Evolutionary conservation across 2,888 invertebrate genomes (phyloP), one percentile per base, ranked within the genome.

Genomic region (Drosophila imparisetae): DNA sequence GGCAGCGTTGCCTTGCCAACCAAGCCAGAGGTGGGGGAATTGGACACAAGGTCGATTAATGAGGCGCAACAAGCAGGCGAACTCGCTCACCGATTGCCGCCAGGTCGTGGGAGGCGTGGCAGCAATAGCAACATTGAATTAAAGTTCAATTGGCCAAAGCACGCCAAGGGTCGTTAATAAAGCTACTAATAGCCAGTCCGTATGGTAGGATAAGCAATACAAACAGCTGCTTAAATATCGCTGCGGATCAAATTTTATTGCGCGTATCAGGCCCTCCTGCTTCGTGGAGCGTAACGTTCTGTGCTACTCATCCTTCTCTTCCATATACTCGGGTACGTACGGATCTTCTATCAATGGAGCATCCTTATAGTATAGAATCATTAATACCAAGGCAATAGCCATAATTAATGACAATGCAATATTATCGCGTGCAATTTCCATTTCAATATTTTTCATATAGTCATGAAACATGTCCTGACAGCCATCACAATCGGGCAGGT

Each of bases 61-160:
- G 85, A 82, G 76, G 76, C 87, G 77, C 81, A 85, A 82, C 80
- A 83, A 80, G 76, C 66, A 54, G 48, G n/a, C 66, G 52, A 42
- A 63, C 61, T 42, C 50, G 32, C 63, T 52, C 48, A 52, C 53
- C 49, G 7, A n/a, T 32, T 30, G 21, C 27, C 36, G 27, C 2
- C 48, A 59, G 45, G 54, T 45, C 49, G 10, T 5, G 7, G 24
- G 48, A 54, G 66, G 64, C 70, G 59, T 79, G 62, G 60, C 45
- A 63, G 36, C 36, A 61, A 72, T 45, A 45, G 45, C 38, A 29
- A 13, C 78, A 65, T 80, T 83, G 71, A 72, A 86, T 81, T 86
- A 76, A 83, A 86, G 83, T 83, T 83, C 80, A 85, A 86, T 83
- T 83, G 85, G 69, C 71, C 80, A 61, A 66, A 74, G 70, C 84